Conservation (phyloP, 2,113 vertebrate genomes). For the Pelodiscus sinensis region DNA sequence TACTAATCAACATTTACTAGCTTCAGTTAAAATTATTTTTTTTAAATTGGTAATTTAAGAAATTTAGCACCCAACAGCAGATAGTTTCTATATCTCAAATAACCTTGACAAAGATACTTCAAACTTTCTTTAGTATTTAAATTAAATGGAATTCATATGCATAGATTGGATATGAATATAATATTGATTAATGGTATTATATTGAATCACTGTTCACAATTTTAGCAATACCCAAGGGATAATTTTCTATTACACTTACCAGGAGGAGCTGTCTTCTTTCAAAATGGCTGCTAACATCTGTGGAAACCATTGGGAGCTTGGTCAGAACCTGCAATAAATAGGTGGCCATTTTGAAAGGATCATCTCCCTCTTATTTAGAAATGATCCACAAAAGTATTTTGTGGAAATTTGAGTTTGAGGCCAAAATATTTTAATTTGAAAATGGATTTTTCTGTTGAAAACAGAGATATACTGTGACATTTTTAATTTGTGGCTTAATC, state of each 20-base stretch:
- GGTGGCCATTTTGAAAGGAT: not conserved
- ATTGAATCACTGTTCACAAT: accelerated
- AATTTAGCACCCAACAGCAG: too few relatives aligned
- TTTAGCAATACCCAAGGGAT: not conserved
- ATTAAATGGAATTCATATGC: not conserved
- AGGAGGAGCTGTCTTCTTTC: not conserved
- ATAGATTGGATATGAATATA: not conserved
- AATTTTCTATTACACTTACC: not conserved
- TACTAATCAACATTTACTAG: not conserved
- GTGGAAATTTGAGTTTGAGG: not conserved
- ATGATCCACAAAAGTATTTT: not conserved
- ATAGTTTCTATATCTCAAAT: not conserved
- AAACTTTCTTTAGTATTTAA: not conserved
- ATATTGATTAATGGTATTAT: not conserved
- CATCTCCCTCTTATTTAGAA: not conserved
- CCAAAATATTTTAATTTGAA: not conserved
- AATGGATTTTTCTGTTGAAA: not conserved
- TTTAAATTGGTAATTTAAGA: not conserved
- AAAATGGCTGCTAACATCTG: accelerated
- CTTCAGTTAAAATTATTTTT: not conserved
- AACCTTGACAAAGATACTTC: not conserved
- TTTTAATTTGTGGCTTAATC: too few relatives aligned
- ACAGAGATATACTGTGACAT: too few relatives aligned
- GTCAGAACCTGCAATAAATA: not conserved
- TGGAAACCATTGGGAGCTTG: not conserved